Evolutionary conservation across 2,888 invertebrate species (phyloP), one percentile per base, ranked within the genome.

Genomic region (Dolichomitus sp.): DNA sequence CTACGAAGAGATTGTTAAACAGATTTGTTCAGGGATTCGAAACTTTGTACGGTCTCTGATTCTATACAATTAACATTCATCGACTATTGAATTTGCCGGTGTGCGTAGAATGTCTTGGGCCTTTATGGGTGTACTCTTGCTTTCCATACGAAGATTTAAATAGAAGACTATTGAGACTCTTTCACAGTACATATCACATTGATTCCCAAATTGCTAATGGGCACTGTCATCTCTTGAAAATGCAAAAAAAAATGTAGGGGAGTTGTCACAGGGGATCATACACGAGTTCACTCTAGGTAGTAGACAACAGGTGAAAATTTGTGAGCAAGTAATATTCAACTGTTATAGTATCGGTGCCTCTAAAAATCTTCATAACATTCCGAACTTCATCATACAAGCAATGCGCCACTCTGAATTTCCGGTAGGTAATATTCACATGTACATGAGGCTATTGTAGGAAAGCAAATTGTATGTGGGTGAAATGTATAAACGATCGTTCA

Each of bases 71-170:
- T 57, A 86, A 87, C 30, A 37, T 86, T n/a, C 84, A 85, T 54
- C 76, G 78, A 30, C 33, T 85, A 14, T 37, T 82, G 14, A 84
- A 87, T 69, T 73, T 85, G 19, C 48, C 82, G 11, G 61, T 69
- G 17, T 63, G 52, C 54, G 82, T 85, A 12, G 19, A 68, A 17
- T 45, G 54, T 4, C 75, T 86, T 50, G 83, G 82, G 12, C 85
- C 83, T 11, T 76, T 80, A n/a, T 86, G 84, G 82, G 80, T 59
- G 6, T 78, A 76, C 23, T 76, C 80, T 19, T 85, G 86, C 57
- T 87, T 81, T 50, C 69, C 72, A 30, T 87, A 69, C 40, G 84
- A 86, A 57, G 57, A 87, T 63, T 50, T 86, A 11, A 86, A 85
- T 79, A 84, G 83, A 1, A 52, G 79, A 40, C 75, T 84, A 9